phyloP scores from a whole-genome alignment of 2,113 vertebrate genomes.

The Osmerus eperlanus region DNA sequence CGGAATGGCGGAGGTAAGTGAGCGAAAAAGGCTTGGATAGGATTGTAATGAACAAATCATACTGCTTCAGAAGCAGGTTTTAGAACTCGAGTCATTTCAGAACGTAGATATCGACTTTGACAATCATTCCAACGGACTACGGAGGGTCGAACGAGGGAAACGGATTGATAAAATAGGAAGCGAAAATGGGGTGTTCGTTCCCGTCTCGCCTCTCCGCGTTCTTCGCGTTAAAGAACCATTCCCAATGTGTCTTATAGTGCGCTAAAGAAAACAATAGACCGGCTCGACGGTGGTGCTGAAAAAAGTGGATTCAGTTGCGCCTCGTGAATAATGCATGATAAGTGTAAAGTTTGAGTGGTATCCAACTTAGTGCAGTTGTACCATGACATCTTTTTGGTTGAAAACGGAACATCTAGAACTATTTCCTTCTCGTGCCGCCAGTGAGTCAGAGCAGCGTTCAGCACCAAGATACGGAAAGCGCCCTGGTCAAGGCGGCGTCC shows the following conservation, averaged over 20 bases:
- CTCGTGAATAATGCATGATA: constrained; percentile 16
- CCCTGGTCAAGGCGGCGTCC: constrained; percentile 56
- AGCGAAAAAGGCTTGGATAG: constrained; percentile 59
- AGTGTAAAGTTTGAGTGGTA: constrained; percentile 50
- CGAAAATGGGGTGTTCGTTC: constrained; percentile 63
- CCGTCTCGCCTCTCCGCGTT: constrained; percentile 63
- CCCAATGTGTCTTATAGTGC: constrained; percentile 52
- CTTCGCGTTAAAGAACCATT: constrained; percentile 67
- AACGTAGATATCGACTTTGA: constrained; percentile 15
- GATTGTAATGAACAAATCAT: constrained; percentile 51
- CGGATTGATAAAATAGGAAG: constrained; percentile 38
- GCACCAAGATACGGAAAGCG: constrained; percentile 78
- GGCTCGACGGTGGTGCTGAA: constrained; percentile 58
- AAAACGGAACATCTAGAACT: constrained; percentile 49
- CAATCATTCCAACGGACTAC: constrained; percentile 33
- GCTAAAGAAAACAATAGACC: constrained; percentile 59
- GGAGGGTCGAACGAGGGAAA: constrained; percentile 19
- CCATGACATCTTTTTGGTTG: constrained; percentile 31
- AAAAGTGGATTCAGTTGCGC: constrained; percentile 58
- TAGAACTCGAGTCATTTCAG: constrained; percentile 16
- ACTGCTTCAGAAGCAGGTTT: constrained; percentile 32
- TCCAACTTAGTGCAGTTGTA: constrained; percentile 40
- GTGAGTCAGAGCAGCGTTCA: constrained; percentile 66
- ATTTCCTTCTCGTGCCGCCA: constrained; percentile 66
- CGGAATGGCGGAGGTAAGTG: constrained; percentile 82